phyloP scores from a whole-genome alignment of 2,888 invertebrate species.

The Pheosia gnoma region DNA sequence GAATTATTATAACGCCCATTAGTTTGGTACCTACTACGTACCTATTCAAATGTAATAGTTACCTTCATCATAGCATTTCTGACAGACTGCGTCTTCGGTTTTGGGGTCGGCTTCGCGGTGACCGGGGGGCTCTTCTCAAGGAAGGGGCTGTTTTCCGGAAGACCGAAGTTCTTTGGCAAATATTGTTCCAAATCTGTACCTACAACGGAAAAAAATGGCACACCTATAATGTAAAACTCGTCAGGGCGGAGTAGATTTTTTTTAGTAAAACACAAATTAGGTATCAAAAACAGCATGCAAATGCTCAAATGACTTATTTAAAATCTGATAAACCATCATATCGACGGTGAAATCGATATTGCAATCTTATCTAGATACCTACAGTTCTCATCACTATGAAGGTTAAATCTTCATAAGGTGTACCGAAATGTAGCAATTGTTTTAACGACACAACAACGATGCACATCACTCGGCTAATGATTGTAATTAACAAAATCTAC shows the following conservation, averaged over 20 bases:
- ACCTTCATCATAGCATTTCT: constrained; percentile 69
- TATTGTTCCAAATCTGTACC: constrained; percentile 85
- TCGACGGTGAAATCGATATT: constrained; percentile 20
- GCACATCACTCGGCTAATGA: constrained; percentile 25
- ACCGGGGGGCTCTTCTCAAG: constrained; percentile 78
- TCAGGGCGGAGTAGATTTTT: background rate
- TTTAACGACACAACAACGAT: constrained; percentile 23
- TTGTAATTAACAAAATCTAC: constrained; percentile 23
- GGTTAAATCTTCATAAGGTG: constrained; percentile 12
- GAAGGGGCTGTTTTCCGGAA: constrained; percentile 82
- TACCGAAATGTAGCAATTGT: constrained; percentile 19
- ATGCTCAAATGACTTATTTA: background rate
- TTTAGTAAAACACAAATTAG: background rate
- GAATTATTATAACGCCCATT: too few relatives aligned
- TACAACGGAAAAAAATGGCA: constrained; percentile 51
- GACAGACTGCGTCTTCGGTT: constrained; percentile 62
- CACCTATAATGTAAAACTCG: background rate
- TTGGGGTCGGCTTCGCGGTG: constrained; percentile 69
- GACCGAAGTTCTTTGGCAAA: constrained; percentile 86
- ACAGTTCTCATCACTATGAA: constrained; percentile 23
- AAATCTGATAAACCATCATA: background rate
- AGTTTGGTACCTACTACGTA: too few relatives aligned
- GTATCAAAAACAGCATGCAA: background rate
- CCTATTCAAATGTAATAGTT: background rate
- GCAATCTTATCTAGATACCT: constrained; percentile 18